Evolutionary conservation across 2,113 vertebrate genomes (phyloP), one percentile per base, ranked within the genome.

Genomic region (Monopterus albus): DNA sequence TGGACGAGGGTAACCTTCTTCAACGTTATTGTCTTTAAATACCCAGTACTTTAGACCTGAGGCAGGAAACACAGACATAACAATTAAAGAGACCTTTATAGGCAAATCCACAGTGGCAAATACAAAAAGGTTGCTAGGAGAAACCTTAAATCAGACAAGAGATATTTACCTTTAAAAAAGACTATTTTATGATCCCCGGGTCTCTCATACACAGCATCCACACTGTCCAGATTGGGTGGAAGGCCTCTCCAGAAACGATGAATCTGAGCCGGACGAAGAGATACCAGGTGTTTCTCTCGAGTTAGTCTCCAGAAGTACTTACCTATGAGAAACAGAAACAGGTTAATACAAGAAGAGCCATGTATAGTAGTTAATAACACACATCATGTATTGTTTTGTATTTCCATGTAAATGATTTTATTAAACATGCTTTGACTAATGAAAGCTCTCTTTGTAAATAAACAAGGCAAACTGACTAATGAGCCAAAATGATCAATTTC

Each of bases 271-370:
- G 97, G 98, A 83, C 94, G 95, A 46, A 97, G 92, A 1, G 97
- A 98, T 79, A 98, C 96, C 91, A 99, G 91, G 84, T 98, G 96
- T 84, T 94, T 94, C 85, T 98, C 96, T 60, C 96, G 90, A 2
- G 95, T 98, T 78, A 98, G 91, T 40, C 97, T 89, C 98, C 98
- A 99, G 87, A 99, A 99, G 81, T 98, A 98, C 78, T 94, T 96
- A 60, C 98, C 98, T 99, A 31, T 2, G 21, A 47, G 0, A 26
- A 29, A 39, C 15, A 74, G 4, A 6, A 40, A 47, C 11, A 50
- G 7, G 23, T 60, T 6, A 14, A 9, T 12, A 36, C 2, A 35
- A 46, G 7, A 36, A 51, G 60, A 53, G 15, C 12, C 17, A 13
- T 35, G 61, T 28, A 49, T 5, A 29, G 17, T 36, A n/a, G n/a